Conservation (phyloP, 2,888 invertebrate species). For the Galeopsomyia nigrocyanea region DNA sequence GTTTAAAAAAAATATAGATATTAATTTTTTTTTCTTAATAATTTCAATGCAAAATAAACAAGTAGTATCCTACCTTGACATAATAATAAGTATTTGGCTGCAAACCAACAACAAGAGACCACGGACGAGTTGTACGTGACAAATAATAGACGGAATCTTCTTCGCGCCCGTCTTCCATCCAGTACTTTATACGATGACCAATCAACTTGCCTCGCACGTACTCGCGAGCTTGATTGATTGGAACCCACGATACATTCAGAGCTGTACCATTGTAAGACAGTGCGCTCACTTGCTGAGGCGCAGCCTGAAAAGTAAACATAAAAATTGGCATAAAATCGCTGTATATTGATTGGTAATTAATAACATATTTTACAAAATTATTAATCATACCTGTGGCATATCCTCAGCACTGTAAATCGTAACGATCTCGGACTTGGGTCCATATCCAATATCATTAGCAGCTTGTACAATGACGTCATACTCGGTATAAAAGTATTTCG, state of each 20-base stretch:
- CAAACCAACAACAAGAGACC: slow-evolving; percentile 93
- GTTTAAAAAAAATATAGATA: neutral
- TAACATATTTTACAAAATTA: neutral
- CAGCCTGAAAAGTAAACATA: slow-evolving; percentile 69
- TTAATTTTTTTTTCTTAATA: no score
- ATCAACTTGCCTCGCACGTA: slow-evolving; percentile 90
- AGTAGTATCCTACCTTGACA: slow-evolving; percentile 77
- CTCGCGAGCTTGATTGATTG: slow-evolving; percentile 87
- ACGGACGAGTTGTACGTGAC: slow-evolving; percentile 85
- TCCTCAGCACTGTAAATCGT: slow-evolving; percentile 90
- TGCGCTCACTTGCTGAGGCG: slow-evolving; percentile 86
- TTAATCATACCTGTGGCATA: slow-evolving; percentile 78
- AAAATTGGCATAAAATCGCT: no score
- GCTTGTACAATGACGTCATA: slow-evolving; percentile 91
- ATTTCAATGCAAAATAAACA: neutral
- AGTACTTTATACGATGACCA: slow-evolving; percentile 95
- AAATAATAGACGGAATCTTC: slow-evolving; percentile 87
- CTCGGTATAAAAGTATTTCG: slow-evolving; percentile 83
- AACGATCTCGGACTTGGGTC: slow-evolving; percentile 83
- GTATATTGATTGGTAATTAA: no score
- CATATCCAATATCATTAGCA: slow-evolving; percentile 83
- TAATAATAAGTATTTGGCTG: slow-evolving; percentile 93
- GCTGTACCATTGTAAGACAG: slow-evolving; percentile 91
- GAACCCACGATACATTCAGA: slow-evolving; percentile 91
- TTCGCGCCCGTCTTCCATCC: slow-evolving; percentile 83